Evolutionary conservation across 1,140 invertebrate species (phyloP).

Genomic region (Calycopis cecrops): DNA sequence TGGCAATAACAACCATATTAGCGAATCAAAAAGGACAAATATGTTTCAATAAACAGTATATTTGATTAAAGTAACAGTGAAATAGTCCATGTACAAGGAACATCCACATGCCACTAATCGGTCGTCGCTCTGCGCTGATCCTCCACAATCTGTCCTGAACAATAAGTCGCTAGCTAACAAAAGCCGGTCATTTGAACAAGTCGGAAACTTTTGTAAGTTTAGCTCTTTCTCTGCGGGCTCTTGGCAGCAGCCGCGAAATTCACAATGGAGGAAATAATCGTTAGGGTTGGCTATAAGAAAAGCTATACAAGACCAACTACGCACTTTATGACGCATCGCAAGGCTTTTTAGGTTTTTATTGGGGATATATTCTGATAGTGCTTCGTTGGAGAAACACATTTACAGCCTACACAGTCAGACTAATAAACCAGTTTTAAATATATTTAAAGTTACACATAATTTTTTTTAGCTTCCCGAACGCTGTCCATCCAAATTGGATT

Average conservation of each 20-base stretch:
- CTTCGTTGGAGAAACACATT: too few species aligned
- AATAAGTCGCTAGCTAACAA: conserved; percentile 71
- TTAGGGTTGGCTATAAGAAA: conserved; percentile 62
- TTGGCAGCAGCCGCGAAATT: conserved; percentile 53
- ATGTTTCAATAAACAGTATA: too few species aligned
- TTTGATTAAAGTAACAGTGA: conserved; percentile 19
- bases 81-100: conserved; percentile 13
- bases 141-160: conserved; percentile 70
- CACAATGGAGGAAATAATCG: conserved; percentile 67
- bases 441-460: too few species aligned
- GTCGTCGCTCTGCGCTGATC: conserved; percentile 50
- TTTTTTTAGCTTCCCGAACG: too few species aligned
- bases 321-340: conserved; percentile 34
- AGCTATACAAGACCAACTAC: conserved; percentile 64
- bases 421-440: too few species aligned
- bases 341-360: too few species aligned
- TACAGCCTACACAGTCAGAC: too few species aligned
- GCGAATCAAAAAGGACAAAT: too few species aligned
- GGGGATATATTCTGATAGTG: too few species aligned
- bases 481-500: too few species aligned
- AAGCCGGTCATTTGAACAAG: conserved; percentile 72
- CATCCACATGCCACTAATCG: conserved; percentile 23
- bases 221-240: conserved; percentile 60
- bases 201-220: conserved; percentile 73
- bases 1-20: too few species aligned